Evolutionary conservation across 2,888 invertebrate species (phyloP), one percentile per base, ranked within the genome.

Genomic region (Athripsodes cinereus): DNA sequence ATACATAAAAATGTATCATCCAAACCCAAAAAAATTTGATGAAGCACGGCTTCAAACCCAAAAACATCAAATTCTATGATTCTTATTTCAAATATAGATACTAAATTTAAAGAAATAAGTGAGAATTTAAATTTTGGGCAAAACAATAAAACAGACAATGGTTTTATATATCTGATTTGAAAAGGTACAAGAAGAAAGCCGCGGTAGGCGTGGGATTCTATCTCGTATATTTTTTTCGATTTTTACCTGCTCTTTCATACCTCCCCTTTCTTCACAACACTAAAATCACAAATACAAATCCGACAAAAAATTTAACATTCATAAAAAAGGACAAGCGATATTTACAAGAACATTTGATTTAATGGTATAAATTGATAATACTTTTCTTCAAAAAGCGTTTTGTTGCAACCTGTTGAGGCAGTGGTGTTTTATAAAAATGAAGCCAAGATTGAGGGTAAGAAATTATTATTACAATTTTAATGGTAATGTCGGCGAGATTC

Each of bases 121-220:
- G n/a, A n/a, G n/a, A n/a, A n/a, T n/a, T n/a, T n/a, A n/a, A n/a
- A n/a, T n/a, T n/a, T n/a, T n/a, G n/a, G n/a, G n/a, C n/a, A n/a
- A n/a, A n/a, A n/a, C n/a, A n/a, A n/a, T n/a, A n/a, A n/a, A n/a
- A n/a, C n/a, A n/a, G n/a, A n/a, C n/a, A n/a, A 55, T 49, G 55
- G 34, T 55, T 5, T 6, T 2, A 20, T 1, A 55, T 22, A 16
- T 49, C 55, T 55, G 55, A 18, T 34, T 35, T 31, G 50, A 55
- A 54, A 55, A 49, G 50, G 55, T 34, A 35, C 48, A 26, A 16
- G 48, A 55, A 47, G 46, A 49, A 55, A 55, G 50, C 50, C 50
- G 18, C 46, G 13, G 26, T 35, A 48, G 55, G 55, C 55, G 55
- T 55, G 55, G 50, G 55, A 55, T 35, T 55, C 48, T 20, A 40